phyloP scores from a whole-genome alignment of 1,140 invertebrate species.

The Drosophila lacteicornis region DNA sequence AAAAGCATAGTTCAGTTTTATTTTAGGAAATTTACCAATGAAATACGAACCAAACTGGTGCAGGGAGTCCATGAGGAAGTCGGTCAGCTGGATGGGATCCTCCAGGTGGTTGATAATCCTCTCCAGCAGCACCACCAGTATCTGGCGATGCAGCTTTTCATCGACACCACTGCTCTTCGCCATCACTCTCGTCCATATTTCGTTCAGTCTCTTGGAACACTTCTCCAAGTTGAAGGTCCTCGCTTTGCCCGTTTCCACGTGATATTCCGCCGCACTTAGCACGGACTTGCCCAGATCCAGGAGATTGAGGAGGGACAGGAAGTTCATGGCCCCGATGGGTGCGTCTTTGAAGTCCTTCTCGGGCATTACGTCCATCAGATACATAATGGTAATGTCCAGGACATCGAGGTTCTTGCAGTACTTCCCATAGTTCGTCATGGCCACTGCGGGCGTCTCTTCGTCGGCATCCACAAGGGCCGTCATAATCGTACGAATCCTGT shows the following conservation, averaged over 20 bases:
- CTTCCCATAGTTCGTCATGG: slow-evolving; percentile 88
- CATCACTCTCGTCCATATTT: slow-evolving; percentile 90
- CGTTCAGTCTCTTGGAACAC: slow-evolving; percentile 87
- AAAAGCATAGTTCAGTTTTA: background rate
- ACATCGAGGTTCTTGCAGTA: slow-evolving; percentile 88
- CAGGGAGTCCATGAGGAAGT: slow-evolving; percentile 96
- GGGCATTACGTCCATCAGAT: slow-evolving; percentile 86
- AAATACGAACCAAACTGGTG: slow-evolving; percentile 88
- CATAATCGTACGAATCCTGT: slow-evolving; percentile 86
- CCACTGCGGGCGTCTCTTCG: slow-evolving; percentile 68
- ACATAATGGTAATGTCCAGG: slow-evolving; percentile 87
- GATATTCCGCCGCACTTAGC: slow-evolving; percentile 40
- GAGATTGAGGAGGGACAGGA: slow-evolving; percentile 88
- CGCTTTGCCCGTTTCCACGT: slow-evolving; percentile 17
- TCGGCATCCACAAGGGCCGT: slow-evolving; percentile 86
- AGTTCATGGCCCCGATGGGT: slow-evolving; percentile 86
- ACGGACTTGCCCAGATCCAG: slow-evolving; percentile 60
- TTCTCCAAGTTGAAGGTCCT: slow-evolving; percentile 77
- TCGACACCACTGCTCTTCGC: slow-evolving; percentile 87
- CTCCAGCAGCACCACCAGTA: slow-evolving; percentile 93
- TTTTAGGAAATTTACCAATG: background rate
- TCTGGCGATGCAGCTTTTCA: slow-evolving; percentile 90
- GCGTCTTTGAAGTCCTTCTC: slow-evolving; percentile 28
- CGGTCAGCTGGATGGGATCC: slow-evolving; percentile 93
- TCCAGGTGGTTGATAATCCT: slow-evolving; percentile 92